Evolutionary conservation across 2,113 vertebrate genomes (phyloP).

Genomic region (Setophaga kirtlandii): DNA sequence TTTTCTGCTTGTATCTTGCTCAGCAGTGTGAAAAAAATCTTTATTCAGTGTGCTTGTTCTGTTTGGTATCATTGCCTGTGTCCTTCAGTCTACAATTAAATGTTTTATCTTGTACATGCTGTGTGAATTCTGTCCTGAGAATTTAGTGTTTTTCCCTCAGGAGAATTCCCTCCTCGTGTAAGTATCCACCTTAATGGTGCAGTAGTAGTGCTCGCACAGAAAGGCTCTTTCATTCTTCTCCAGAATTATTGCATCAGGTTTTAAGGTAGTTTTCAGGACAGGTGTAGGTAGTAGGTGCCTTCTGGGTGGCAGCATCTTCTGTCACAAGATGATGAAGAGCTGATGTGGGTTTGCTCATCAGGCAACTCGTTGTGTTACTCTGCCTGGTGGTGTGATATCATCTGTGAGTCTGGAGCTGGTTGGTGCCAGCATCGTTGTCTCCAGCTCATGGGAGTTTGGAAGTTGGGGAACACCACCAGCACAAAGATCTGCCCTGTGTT

Average conservation of each 20-base stretch:
- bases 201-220: background rate
- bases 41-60: background rate
- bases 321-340: background rate
- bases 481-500: background rate
- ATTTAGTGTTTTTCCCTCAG: background rate
- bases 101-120: background rate
- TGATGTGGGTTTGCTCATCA: background rate
- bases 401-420: background rate
- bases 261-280: background rate
- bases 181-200: background rate
- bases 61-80: background rate
- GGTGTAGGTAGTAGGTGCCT: background rate
- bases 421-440: background rate
- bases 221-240: background rate
- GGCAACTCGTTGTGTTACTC: background rate
- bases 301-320: background rate
- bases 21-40: background rate
- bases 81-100: background rate
- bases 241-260: background rate
- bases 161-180: background rate
- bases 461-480: background rate
- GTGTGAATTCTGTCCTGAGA: background rate
- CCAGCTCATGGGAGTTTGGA: background rate
- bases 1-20: background rate
- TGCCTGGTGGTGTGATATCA: fast-evolving